phyloP scores from a whole-genome alignment of 1,140 invertebrate genomes.

The Drosophila teissieri region DNA sequence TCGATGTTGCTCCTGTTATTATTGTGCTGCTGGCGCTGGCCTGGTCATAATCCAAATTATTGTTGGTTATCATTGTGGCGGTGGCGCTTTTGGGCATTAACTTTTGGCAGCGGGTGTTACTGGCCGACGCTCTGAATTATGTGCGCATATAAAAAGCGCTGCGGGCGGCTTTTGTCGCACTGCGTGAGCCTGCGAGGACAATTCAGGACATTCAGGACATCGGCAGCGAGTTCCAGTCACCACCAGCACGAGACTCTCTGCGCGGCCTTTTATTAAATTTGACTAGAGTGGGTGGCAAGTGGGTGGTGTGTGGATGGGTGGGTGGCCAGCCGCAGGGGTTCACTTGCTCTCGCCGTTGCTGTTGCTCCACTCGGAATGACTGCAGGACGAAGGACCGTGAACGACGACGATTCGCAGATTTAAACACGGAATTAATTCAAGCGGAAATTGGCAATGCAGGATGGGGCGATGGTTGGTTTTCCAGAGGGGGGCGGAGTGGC shows the following conservation, averaged over 20 bases:
- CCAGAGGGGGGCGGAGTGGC: neutral
- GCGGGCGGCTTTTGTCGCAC: slow-evolving; percentile 80
- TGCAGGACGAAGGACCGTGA: slow-evolving; percentile 45
- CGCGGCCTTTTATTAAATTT: slow-evolving; percentile 72
- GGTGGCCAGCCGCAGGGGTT: slow-evolving; percentile 65
- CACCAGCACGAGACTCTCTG: slow-evolving; percentile 16
- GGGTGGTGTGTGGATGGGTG: slow-evolving; percentile 9
- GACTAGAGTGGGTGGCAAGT: slow-evolving; percentile 41
- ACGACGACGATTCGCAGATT: slow-evolving; percentile 62
- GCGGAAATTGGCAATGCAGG: slow-evolving; percentile 73
- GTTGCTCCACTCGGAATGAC: slow-evolving; percentile 51
- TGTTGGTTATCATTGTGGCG: slow-evolving; percentile 82
- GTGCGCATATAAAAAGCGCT: slow-evolving; percentile 79
- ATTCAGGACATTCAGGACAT: slow-evolving; percentile 60
- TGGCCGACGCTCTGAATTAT: slow-evolving; percentile 64
- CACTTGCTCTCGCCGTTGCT: slow-evolving; percentile 22
- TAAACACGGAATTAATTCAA: slow-evolving; percentile 81
- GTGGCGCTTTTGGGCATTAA: slow-evolving; percentile 74
- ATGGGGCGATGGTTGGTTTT: neutral
- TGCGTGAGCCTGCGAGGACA: slow-evolving; percentile 61
- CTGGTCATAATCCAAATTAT: slow-evolving; percentile 83
- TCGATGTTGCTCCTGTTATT: slow-evolving; percentile 6
- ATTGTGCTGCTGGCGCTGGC: slow-evolving; percentile 19
- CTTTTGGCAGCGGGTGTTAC: slow-evolving; percentile 72
- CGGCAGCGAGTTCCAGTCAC: slow-evolving; percentile 18